Evolutionary conservation across 1,140 invertebrate species (phyloP).

Genomic region (Prorops nasuta): DNA sequence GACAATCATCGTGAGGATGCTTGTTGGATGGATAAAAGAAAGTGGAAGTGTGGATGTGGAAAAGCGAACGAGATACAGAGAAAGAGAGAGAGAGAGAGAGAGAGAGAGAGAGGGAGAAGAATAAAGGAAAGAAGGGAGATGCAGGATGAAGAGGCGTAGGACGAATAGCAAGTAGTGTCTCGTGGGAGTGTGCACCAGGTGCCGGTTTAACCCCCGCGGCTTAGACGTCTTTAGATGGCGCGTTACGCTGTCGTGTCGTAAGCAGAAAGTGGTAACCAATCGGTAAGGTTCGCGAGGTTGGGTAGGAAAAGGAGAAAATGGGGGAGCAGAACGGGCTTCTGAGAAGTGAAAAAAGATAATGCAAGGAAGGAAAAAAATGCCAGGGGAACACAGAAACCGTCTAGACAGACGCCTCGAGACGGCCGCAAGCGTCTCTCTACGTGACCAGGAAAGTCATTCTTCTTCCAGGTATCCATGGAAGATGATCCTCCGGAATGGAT

Average conservation of each 20-base stretch:
- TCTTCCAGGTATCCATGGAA: slow-evolving; percentile 20
- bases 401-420: slow-evolving; percentile 34
- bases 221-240: slow-evolving; percentile 45
- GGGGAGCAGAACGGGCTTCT: too few relatives aligned
- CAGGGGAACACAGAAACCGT: slow-evolving; percentile 18
- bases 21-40: not conserved
- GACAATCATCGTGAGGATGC: not conserved
- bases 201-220: slow-evolving; percentile 49
- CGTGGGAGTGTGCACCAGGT: slow-evolving; percentile 52
- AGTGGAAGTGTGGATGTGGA: slow-evolving; percentile 10
- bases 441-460: slow-evolving; percentile 38
- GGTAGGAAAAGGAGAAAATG: slow-evolving; percentile 16
- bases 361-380: slow-evolving; percentile 3
- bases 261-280: slow-evolving; percentile 37
- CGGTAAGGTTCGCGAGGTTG: slow-evolving; percentile 28
- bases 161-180: slow-evolving; percentile 51
- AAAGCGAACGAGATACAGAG: slow-evolving; percentile 16
- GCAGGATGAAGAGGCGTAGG: slow-evolving; percentile 26
- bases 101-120: slow-evolving; percentile 6
- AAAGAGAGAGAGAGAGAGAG: slow-evolving; percentile 15
- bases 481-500: slow-evolving; percentile 37
- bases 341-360: slow-evolving; percentile 19
- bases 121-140: slow-evolving; percentile 18
- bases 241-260: slow-evolving; percentile 33
- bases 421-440: slow-evolving; percentile 28